Conservation (phyloP, 2,797 vertebrate species). For the Alectoris magna region DNA sequence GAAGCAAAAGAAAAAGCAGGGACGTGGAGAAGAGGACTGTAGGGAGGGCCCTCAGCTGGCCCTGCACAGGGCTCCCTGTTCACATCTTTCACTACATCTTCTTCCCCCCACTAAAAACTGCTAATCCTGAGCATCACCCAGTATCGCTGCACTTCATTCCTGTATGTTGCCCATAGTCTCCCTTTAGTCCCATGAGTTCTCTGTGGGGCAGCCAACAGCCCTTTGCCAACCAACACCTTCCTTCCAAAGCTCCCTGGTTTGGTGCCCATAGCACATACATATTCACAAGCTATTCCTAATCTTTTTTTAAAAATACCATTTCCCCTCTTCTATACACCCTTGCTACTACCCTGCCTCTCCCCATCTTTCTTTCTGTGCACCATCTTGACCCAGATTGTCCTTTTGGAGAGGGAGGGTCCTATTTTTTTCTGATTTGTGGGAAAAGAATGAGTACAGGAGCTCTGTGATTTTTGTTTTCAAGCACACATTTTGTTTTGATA, state of each 20-base stretch:
- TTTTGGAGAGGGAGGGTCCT: neutral
- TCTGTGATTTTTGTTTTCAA: conserved; percentile 59
- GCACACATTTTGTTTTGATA: conserved; percentile 78
- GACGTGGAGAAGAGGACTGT: neutral
- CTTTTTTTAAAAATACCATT: neutral
- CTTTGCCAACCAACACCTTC: neutral
- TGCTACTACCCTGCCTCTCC: neutral
- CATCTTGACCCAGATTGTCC: neutral
- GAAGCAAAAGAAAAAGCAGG: conserved; percentile 12
- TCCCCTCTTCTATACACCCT: neutral
- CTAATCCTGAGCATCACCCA: neutral
- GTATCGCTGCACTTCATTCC: neutral
- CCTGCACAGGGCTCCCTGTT: neutral
- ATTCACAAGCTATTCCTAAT: neutral
- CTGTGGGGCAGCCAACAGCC: neutral
- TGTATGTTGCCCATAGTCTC: neutral
- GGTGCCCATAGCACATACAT: neutral
- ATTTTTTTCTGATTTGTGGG: neutral
- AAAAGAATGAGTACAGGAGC: neutral
- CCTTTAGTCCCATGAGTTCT: neutral
- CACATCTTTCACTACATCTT: neutral
- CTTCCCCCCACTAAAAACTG: neutral
- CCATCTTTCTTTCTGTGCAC: neutral
- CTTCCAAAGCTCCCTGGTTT: neutral
- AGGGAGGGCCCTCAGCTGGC: neutral